Conservation (phyloP, 2,113 vertebrate genomes). For the Ornithorhynchus anatinus region DNA sequence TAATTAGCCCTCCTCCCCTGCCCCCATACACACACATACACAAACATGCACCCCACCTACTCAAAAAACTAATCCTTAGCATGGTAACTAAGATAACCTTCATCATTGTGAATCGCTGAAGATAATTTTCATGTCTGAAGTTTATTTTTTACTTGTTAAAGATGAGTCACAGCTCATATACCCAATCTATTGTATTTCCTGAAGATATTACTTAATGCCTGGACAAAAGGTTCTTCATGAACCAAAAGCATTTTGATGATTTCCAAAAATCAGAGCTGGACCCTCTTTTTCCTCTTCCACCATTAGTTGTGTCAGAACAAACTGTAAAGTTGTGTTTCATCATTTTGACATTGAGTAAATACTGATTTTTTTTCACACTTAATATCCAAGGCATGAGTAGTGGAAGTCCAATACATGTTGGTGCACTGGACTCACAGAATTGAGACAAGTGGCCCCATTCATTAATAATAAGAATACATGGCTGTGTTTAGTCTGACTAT, state of each 20-base stretch:
- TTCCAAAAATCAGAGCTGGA: constrained; percentile 4
- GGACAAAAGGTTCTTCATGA: constrained; percentile 33
- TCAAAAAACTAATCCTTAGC: too few species aligned
- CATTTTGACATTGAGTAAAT: constrained; percentile 32
- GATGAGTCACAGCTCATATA: constrained; percentile 26
- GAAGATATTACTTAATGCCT: constrained; percentile 43
- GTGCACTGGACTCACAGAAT: constrained; percentile 24
- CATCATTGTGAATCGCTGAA: background rate
- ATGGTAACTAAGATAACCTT: too few species aligned
- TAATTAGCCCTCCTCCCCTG: too few species aligned
- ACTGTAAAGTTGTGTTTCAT: constrained; percentile 43
- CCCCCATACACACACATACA: too few species aligned
- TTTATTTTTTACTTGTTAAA: constrained; percentile 36
- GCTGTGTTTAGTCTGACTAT: constrained; percentile 48
- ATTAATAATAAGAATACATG: constrained; percentile 49
- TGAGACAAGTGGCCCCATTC: constrained; percentile 48
- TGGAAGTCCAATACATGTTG: constrained; percentile 32
- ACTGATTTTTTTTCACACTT: background rate
- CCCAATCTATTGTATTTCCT: constrained; percentile 50
- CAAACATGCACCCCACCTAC: too few species aligned
- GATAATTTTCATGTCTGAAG: too few species aligned
- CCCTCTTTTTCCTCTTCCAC: constrained; percentile 30
- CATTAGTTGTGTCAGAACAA: constrained; percentile 5
- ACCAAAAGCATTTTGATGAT: constrained; percentile 27
- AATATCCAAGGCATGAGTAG: constrained; percentile 14